These are phyloP conservation scores for Tholera decimalis DNA, from an alignment of 2,888 invertebrate species.

Conservation along the genomic window DNA sequence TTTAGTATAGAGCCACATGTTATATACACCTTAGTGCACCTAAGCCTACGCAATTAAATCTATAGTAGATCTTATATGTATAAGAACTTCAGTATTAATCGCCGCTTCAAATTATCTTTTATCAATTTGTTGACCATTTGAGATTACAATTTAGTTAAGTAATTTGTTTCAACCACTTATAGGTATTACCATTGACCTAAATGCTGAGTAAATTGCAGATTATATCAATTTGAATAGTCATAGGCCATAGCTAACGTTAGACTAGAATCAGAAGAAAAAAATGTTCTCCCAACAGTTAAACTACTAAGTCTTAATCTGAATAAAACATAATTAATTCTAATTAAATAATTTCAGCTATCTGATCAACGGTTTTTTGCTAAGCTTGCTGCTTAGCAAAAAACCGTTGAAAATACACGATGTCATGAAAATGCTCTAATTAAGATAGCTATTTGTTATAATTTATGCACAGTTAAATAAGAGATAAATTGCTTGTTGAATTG, in stretches of 20 bases:
- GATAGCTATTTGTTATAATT: background rate
- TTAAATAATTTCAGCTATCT: too few species aligned
- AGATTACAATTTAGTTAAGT: conserved; percentile 53
- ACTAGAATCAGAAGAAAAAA: background rate
- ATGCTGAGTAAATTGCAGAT: conserved; percentile 31
- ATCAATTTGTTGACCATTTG: conserved; percentile 37
- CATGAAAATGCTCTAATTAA: background rate
- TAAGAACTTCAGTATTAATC: conserved; percentile 19
- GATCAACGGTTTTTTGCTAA: too few species aligned
- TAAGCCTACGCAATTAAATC: background rate
- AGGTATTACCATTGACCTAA: conserved; percentile 48
- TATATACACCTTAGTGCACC: too few species aligned
- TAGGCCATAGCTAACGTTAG: background rate
- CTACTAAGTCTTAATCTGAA: background rate
- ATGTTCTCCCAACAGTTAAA: background rate
- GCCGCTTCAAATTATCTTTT: conserved; percentile 47
- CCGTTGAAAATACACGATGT: background rate
- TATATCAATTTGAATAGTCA: conserved; percentile 16
- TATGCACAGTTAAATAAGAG: background rate
- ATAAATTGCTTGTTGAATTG: background rate
- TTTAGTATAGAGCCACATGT: too few species aligned
- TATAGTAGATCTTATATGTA: background rate
- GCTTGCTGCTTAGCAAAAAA: too few species aligned
- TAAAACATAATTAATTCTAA: background rate
- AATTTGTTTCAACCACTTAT: conserved; percentile 38